phyloP scores from a whole-genome alignment of 92 coral and sea anemone species.

The Parazoanthus swiftii region DNA sequence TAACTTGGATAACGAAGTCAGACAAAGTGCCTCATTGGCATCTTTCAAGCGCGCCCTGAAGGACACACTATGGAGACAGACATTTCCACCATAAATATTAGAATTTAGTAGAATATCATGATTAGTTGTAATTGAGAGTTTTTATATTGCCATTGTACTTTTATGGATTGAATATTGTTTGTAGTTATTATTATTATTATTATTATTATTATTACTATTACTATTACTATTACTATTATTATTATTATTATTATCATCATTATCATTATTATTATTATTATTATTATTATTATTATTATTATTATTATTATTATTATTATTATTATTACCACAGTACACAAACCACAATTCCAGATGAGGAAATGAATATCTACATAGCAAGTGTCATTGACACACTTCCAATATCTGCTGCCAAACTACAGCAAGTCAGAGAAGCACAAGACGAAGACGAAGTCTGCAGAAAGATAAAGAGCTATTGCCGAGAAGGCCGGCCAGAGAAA shows the following conservation, averaged over 20 bases:
- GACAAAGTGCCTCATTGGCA: slow-evolving; percentile 14
- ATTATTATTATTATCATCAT: too few species aligned
- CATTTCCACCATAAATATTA: too few species aligned
- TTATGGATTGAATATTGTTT: too few species aligned
- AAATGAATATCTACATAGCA: slow-evolving; percentile 47
- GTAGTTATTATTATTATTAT: too few species aligned
- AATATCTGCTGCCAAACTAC: slow-evolving; percentile 19
- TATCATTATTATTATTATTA: too few species aligned
- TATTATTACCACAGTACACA: not conserved
- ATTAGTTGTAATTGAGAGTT: too few species aligned
- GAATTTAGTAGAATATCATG: too few species aligned
- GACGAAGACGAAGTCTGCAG: slow-evolving; percentile 43
- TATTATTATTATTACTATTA: too few species aligned
- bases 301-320: too few species aligned
- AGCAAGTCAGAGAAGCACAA: slow-evolving; percentile 16
- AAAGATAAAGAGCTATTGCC: slow-evolving; percentile 34
- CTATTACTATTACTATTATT: too few species aligned
- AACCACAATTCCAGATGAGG: slow-evolving; percentile 39
- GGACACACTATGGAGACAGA: slow-evolving; percentile 11
- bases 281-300: too few species aligned
- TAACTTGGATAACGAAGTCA: slow-evolving; percentile 36
- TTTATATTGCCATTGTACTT: too few species aligned
- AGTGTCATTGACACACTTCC: slow-evolving; percentile 33
- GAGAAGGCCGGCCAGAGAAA: slow-evolving; percentile 55
- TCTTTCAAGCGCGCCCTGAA: slow-evolving; percentile 27